Evolutionary conservation across 2,113 vertebrate genomes (phyloP).

Genomic region (Megaleporinus macrocephalus): DNA sequence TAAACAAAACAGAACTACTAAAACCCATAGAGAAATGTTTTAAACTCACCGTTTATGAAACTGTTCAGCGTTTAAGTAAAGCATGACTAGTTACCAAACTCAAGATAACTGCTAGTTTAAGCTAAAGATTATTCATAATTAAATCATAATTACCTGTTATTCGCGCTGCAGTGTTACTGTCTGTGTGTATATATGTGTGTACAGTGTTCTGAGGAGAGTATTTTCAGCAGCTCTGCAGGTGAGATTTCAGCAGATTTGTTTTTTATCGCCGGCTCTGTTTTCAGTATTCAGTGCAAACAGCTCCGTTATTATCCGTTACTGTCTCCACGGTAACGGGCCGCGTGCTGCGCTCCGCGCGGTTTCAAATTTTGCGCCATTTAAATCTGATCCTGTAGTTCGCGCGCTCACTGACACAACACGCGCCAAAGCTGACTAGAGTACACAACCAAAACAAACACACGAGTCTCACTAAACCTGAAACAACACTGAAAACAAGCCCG

Average conservation of each 20-base stretch:
- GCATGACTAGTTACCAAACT: no score
- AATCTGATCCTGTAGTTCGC: neutral
- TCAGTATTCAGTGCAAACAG: neutral
- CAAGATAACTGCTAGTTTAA: no score
- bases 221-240: neutral
- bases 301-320: neutral
- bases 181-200: no score
- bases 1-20: no score
- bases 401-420: neutral
- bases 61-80: no score
- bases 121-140: no score
- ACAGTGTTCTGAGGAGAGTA: neutral
- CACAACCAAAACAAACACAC: neutral
- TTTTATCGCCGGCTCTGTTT: neutral
- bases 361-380: constrained; percentile 1
- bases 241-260: neutral
- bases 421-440: neutral
- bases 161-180: neutral
- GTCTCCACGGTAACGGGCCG: neutral
- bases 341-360: neutral
- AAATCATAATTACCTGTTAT: neutral
- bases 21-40: no score
- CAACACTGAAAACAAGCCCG: neutral
- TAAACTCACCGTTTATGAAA: no score
- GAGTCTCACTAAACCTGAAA: neutral